Conservation (phyloP, 1,140 invertebrate species). For the Pantala flavescens region DNA sequence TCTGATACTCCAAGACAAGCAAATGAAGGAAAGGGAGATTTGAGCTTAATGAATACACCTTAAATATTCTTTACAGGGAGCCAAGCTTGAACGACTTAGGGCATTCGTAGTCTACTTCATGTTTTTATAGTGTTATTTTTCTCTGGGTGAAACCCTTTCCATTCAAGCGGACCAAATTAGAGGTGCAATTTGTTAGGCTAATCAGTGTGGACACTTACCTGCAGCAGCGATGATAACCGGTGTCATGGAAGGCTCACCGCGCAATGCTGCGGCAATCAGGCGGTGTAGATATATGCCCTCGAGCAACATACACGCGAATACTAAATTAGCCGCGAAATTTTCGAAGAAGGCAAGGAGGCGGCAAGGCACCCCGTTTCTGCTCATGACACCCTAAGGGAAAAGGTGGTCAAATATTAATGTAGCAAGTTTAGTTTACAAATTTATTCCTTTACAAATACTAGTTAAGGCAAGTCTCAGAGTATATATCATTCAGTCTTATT, state of each 20-base stretch:
- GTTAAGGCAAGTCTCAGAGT: too few relatives aligned
- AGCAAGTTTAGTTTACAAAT: too few relatives aligned
- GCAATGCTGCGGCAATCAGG: constrained; percentile 44
- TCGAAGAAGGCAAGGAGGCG: constrained; percentile 39
- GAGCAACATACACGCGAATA: constrained; percentile 48
- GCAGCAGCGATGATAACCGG: constrained; percentile 35
- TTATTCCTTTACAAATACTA: too few relatives aligned
- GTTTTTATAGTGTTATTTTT: too few relatives aligned
- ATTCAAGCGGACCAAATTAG: too few relatives aligned
- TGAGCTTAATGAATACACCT: too few relatives aligned
- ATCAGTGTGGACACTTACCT: constrained; percentile 25
- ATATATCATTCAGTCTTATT: too few relatives aligned
- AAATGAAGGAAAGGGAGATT: too few relatives aligned
- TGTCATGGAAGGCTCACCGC: constrained; percentile 33
- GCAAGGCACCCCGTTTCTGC: constrained; percentile 36
- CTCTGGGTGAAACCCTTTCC: too few relatives aligned
- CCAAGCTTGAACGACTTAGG: too few relatives aligned
- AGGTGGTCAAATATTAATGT: neutral
- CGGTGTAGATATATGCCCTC: constrained; percentile 47
- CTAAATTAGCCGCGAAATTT: constrained; percentile 37
- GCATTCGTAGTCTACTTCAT: too few relatives aligned
- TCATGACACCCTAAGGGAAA: constrained; percentile 30
- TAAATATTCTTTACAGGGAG: neutral
- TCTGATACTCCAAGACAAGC: constrained; percentile 2
- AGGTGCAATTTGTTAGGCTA: too few relatives aligned